A percentile compares a stretch with the other conserved stretches of the same genome.
phyloP scores from a whole-genome alignment of 2,888 invertebrate genomes.

The Pandemis cinnamomeana region DNA sequence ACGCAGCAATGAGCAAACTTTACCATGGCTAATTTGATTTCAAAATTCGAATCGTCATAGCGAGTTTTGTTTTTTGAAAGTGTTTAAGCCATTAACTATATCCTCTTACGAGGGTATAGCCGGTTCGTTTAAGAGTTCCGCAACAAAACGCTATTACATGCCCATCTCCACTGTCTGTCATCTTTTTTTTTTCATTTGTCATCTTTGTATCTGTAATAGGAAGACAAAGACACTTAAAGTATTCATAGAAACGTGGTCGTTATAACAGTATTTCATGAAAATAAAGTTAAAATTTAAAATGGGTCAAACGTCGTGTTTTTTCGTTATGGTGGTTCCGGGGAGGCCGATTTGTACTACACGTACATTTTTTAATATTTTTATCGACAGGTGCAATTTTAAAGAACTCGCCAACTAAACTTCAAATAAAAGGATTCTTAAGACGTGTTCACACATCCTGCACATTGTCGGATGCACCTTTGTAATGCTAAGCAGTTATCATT shows the following conservation, averaged over 20 bases:
- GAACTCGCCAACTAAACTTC: slow-evolving; percentile 53
- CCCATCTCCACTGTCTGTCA: no score
- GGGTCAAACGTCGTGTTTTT: no score
- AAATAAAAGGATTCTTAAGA: slow-evolving; percentile 62
- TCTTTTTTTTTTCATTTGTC: no score
- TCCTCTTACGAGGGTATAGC: neutral
- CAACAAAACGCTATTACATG: no score
- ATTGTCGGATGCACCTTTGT: slow-evolving; percentile 73
- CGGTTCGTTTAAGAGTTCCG: neutral
- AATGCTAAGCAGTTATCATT: slow-evolving; percentile 80
- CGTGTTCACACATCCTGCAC: slow-evolving; percentile 71
- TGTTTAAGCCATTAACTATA: neutral
- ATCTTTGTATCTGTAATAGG: no score
- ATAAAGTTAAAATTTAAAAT: no score
- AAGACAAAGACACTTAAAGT: no score
- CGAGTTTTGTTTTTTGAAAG: neutral
- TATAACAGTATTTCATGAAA: no score
- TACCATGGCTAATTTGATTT: slow-evolving; percentile 78
- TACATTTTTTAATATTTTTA: neutral
- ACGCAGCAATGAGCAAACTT: slow-evolving; percentile 64
- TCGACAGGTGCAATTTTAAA: slow-evolving; percentile 67
- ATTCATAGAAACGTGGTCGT: no score
- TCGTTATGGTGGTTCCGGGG: no score
- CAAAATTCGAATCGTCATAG: slow-evolving; percentile 55
- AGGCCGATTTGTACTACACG: no score